A percentile compares a stretch with the other conserved stretches of the same genome.
phyloP scores from a whole-genome alignment of 2,888 invertebrate genomes.

The Plebejus argus region DNA sequence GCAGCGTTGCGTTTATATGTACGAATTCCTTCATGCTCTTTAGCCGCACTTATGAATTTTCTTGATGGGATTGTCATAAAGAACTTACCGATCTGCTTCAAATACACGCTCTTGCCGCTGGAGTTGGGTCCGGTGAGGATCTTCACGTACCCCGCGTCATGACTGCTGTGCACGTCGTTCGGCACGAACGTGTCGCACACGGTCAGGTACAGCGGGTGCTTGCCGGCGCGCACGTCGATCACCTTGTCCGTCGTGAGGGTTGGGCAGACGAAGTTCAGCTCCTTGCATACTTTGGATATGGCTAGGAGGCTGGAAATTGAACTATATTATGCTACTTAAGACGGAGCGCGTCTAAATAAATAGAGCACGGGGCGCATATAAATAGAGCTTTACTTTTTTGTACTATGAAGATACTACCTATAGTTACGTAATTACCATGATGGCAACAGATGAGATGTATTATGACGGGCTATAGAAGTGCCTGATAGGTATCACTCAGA shows the following conservation, averaged over 20 bases:
- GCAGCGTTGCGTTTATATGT: too few species aligned
- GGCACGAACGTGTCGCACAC: slow-evolving; percentile 85
- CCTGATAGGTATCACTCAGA: too few species aligned
- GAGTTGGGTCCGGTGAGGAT: slow-evolving; percentile 95
- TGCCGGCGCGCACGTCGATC: slow-evolving; percentile 83
- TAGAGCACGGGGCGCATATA: too few species aligned
- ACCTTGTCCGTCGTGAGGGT: slow-evolving; percentile 77
- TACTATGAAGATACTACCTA: too few species aligned
- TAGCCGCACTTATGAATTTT: neutral
- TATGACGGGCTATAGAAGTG: too few species aligned
- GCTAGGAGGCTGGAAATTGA: slow-evolving; percentile 81
- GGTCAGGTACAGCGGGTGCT: slow-evolving; percentile 89
- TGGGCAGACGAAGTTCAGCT: slow-evolving; percentile 85
- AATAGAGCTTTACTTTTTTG: too few species aligned
- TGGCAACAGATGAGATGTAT: too few species aligned
- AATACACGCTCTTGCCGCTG: slow-evolving; percentile 94
- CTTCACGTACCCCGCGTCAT: slow-evolving; percentile 81
- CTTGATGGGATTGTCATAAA: neutral
- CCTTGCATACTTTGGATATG: slow-evolving; percentile 83
- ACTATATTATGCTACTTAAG: too few species aligned
- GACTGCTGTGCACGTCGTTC: slow-evolving; percentile 85
- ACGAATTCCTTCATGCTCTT: too few species aligned
- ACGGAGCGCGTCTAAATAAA: too few species aligned
- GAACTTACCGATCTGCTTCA: slow-evolving; percentile 86
- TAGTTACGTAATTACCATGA: too few species aligned